Conservation (phyloP, 2,888 invertebrate species). For the Smittia aterrima region DNA sequence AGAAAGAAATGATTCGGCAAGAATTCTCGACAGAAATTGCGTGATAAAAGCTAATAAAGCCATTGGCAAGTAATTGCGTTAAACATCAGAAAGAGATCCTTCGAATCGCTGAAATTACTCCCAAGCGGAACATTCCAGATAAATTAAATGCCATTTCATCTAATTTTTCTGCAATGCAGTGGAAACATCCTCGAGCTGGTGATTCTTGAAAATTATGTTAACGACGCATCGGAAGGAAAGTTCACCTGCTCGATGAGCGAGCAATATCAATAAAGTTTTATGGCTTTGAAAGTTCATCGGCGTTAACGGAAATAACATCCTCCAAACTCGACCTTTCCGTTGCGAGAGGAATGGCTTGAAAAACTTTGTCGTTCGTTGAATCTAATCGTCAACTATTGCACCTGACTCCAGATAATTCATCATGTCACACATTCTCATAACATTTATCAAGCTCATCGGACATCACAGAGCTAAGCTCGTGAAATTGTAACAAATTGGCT, state of each 20-base stretch:
- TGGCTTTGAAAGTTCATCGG: conserved; percentile 31
- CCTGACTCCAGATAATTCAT: conserved; percentile 6
- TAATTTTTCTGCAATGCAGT: conserved; percentile 10
- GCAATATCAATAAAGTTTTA: conserved; percentile 40
- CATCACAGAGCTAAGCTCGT: conserved; percentile 5
- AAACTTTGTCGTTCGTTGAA: background rate
- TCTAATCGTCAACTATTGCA: background rate
- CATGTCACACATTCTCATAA: background rate
- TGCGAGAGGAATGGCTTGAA: background rate
- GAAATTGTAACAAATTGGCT: conserved; percentile 39
- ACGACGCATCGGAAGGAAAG: conserved; percentile 6
- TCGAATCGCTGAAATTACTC: background rate
- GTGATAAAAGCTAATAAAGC: conserved; percentile 13
- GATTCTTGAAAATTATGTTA: background rate
- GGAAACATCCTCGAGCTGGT: background rate
- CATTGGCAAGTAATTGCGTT: conserved; percentile 9
- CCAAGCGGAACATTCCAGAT: background rate
- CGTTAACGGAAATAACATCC: conserved; percentile 6
- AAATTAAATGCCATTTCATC: conserved; percentile 19
- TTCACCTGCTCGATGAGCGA: conserved; percentile 29
- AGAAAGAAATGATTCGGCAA: background rate
- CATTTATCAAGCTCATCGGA: background rate
- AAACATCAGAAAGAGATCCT: background rate
- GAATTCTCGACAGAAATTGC: background rate
- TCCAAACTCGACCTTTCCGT: background rate